Conservation (phyloP, 23 tunicate genomes). For the Styela clava region DNA sequence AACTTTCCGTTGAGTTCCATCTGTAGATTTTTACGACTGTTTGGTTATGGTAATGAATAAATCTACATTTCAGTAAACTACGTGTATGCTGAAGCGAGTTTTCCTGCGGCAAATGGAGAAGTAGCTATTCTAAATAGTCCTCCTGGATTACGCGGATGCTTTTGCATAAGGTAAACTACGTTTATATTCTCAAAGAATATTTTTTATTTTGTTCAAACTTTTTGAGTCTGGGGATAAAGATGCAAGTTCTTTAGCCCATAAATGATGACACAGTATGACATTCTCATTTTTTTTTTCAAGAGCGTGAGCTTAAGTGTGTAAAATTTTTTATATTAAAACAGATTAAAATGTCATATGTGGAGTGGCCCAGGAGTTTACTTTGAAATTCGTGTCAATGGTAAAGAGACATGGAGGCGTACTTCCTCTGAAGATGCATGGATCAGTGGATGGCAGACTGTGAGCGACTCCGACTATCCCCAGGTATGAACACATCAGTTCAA, state of each 20-base stretch:
- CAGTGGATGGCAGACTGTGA: not conserved
- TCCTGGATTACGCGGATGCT: conserved; percentile 18
- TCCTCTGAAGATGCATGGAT: not conserved
- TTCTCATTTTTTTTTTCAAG: too few relatives aligned
- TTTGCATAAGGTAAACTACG: conserved; percentile 9
- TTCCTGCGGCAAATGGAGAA: conserved; percentile 11
- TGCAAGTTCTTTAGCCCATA: too few relatives aligned
- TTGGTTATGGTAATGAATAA: too few relatives aligned
- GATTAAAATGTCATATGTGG: not conserved
- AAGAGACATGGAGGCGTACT: not conserved
- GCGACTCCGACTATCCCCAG: not conserved
- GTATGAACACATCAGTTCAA: not conserved
- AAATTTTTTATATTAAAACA: too few relatives aligned
- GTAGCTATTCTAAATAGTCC: conserved; percentile 5
- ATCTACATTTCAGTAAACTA: not conserved
- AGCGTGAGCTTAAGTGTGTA: too few relatives aligned
- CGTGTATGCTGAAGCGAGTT: conserved; percentile 26
- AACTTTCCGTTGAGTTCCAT: too few relatives aligned
- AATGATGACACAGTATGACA: too few relatives aligned
- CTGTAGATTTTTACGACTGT: too few relatives aligned
- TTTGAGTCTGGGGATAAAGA: too few relatives aligned
- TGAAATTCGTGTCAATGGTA: not conserved
- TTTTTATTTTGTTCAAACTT: not conserved
- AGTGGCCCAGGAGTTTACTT: not conserved
- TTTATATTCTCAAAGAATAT: not conserved